A percentile compares a stretch with the other conserved stretches of the same genome.
Conservation (phyloP, 92 coral and sea anemone genomes). For the Hydrozoanthus gracilis region DNA sequence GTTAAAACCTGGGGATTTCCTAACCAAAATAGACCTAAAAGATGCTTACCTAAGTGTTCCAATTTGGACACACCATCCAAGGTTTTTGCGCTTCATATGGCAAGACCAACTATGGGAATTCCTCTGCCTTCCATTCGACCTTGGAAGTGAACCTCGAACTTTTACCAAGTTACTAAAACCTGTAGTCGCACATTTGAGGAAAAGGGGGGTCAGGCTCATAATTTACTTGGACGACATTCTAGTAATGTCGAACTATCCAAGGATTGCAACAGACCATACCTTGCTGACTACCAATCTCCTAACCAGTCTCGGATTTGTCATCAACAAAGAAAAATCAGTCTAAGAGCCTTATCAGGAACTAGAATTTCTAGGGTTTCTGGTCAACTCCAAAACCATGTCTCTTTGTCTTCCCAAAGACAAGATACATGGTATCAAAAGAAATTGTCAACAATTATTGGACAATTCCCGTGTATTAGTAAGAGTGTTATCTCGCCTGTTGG, state of each 20-base stretch:
- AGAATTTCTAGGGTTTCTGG: slow-evolving; percentile 58
- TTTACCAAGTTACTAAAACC: slow-evolving; percentile 56
- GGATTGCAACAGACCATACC: background rate
- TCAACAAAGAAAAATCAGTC: too few species aligned
- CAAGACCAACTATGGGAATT: slow-evolving; percentile 39
- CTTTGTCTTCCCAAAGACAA: slow-evolving; percentile 61
- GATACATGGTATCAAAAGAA: slow-evolving; percentile 42
- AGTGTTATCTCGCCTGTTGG: slow-evolving; percentile 55
- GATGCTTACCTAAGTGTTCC: too few species aligned
- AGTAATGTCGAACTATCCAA: background rate
- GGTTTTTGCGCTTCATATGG: slow-evolving; percentile 52
- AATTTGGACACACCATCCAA: slow-evolving; percentile 54
- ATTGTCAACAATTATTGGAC: slow-evolving; percentile 52
- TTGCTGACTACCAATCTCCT: too few species aligned
- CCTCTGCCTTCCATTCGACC: slow-evolving; percentile 51
- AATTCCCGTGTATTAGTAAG: too few species aligned
- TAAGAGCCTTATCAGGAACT: too few species aligned
- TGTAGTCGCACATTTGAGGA: slow-evolving; percentile 41
- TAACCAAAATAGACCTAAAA: slow-evolving; percentile 62
- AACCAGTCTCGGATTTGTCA: too few species aligned
- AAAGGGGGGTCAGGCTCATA: slow-evolving; percentile 31
- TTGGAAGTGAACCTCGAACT: slow-evolving; percentile 44
- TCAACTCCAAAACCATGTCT: slow-evolving; percentile 48
- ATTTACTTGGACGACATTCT: slow-evolving; percentile 10
- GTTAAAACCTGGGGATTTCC: slow-evolving; percentile 55